Evolutionary conservation across 1,140 invertebrate genomes (phyloP), one percentile per base, ranked within the genome.

Genomic region (Sweltsa coloradensis): DNA sequence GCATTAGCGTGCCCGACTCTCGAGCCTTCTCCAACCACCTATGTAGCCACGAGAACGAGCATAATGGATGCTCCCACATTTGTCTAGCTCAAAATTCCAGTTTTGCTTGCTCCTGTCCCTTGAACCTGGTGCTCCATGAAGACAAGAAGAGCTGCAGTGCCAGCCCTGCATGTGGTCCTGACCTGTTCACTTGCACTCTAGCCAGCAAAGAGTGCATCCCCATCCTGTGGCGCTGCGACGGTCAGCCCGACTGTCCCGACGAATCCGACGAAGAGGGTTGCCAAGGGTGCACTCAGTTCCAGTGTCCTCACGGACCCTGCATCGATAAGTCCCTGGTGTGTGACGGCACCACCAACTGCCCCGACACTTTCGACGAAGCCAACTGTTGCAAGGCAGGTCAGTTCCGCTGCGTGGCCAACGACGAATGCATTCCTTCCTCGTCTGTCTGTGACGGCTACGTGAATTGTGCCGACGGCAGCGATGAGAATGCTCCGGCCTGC

Each of bases 181-280:
- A 83, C 57, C 75, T 85, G 55, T 93, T 91, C 57, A 78, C 78
- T 0, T 96, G 91, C 57, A 71, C 69, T 6, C 57, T 55, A 50
- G 58, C 54, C 57, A 64, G 66, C 21, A 74, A 73, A 45, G 76
- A 83, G 51, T 96, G 92, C 62, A 89, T 96, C 50, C 89, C 89
- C 0, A 64, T 70, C 0, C 70, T 73, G 0, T 94, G 89, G 88
- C 79, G 79, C 39, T 93, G 89, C 62, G 89, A 93, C 62, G 78
- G 79, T 0, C 79, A 86, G 48, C 69, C 68, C 27, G 89, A 97
- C 62, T 96, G 92, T 67, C 66, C 72, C 1, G 88, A 92, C 61
- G 77, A 77, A 14, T 84, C 82, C 3, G 87, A 91, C 57, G 87
- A 92, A 64, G 63, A 74, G 2, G 76, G 75, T n/a, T 88, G 85